Evolutionary conservation across 2,888 invertebrate genomes (phyloP), one percentile per base, ranked within the genome.

Genomic region (Tinea semifulvella): DNA sequence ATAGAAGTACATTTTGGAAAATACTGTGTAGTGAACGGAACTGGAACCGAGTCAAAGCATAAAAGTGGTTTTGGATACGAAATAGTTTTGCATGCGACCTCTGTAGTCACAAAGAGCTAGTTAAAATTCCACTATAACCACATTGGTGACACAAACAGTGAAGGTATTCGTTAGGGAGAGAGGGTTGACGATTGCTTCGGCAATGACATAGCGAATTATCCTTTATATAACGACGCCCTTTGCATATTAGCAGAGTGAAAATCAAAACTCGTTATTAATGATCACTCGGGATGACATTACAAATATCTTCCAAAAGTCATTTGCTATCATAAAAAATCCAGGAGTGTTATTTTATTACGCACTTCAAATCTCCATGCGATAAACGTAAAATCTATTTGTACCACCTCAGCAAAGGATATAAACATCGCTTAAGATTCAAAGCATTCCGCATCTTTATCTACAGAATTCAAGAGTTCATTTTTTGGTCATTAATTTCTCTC

Each of bases 401-500:
- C 8, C 22, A 22, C 8, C 8, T 22, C 14, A 31, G 14, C 2
- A 2, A 16, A 36, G 18, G 18, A 18, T 14, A 35, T 35, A 79
- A 79, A 77, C n/a, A 77, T 77, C 73, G 73, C 72, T 72, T 74
- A 66, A 74, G 70, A 77, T 72, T 71, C 68, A 63, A 58, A 68
- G 71, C 77, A 74, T 75, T 76, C 74, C 75, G 75, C 65, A 75
- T 75, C 76, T 76, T 77, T 77, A 79, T 79, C 80, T 80, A 61
- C 57, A 63, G 64, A 72, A 76, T 75, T 73, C 79, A 76, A 79
- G 77, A 79, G 80, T 80, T 80, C 80, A 80, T 80, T 80, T 80
- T 77, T 77, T 80, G 76, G 77, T 77, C 79, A 80, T 80, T 80
- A 80, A 80, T 80, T 77, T 79, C 68, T 75, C 57, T 71, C 71